These are phyloP conservation scores for Sylvietta virens DNA, from an alignment of 2,113 vertebrate genomes.

Conservation along the genomic window DNA sequence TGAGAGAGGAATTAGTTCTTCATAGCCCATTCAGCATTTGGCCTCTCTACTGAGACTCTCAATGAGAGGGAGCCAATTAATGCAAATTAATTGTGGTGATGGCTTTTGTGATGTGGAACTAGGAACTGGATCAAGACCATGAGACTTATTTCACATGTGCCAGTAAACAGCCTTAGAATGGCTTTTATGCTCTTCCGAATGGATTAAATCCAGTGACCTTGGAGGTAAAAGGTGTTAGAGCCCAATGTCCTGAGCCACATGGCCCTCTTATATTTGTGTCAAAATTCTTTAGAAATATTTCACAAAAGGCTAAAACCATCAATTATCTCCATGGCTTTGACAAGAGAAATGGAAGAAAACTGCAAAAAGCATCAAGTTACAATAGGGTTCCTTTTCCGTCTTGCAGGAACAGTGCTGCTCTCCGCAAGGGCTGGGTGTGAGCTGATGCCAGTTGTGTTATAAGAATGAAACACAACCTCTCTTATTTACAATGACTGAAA, in stretches of 20 bases:
- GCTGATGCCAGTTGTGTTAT: not conserved
- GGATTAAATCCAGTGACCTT: not conserved
- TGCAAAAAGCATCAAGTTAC: not conserved
- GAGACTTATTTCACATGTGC: not conserved
- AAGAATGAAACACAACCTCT: not conserved
- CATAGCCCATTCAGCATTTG: not conserved
- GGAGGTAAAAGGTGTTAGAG: not conserved
- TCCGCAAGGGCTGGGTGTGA: not conserved
- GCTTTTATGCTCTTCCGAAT: not conserved
- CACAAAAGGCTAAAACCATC: not conserved
- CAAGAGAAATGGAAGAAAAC: not conserved
- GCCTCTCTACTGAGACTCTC: not conserved
- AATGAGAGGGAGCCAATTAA: constrained; percentile 21
- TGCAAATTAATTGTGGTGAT: constrained; percentile 29
- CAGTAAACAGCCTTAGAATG: constrained; percentile 37
- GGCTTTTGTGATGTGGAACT: constrained; percentile 18
- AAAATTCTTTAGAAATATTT: not conserved
- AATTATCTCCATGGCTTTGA: not conserved
- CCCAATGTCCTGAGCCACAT: not conserved
- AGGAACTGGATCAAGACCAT: constrained; percentile 20
- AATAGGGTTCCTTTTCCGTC: not conserved
- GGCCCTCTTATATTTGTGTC: not conserved
- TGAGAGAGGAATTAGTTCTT: constrained; percentile 30
- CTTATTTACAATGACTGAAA: not conserved
- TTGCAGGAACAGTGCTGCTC: not conserved